Evolutionary conservation across 2,888 invertebrate species (phyloP), one percentile per base, ranked within the genome.

Genomic region (Drosophila atripex): DNA sequence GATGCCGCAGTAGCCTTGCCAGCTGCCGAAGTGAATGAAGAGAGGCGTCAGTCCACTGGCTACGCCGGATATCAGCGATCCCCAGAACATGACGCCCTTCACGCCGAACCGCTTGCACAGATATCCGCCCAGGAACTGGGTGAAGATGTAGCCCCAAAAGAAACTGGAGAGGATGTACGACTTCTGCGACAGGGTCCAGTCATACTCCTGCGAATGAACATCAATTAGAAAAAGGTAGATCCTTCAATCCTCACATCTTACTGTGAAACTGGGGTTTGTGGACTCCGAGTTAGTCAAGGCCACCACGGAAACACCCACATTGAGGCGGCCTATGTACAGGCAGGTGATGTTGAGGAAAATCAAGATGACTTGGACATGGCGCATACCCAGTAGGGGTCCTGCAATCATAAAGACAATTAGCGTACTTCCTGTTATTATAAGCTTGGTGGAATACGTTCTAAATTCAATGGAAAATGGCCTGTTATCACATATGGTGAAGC

Each of bases 111-210:
- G 92, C 71, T 94, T 94, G 57, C 87, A 82, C 51, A 97, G 89
- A 77, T 94, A 93, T 0, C 95, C 95, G 0, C 94, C 94, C 0
- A 94, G 93, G 9, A 94, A 89, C 75, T 93, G 92, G 74, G 93
- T 93, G 6, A 95, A 75, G 1, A 95, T 92, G 87, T 96, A 96
- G 3, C 96, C 96, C 95, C 95, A 95, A 89, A 94, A 95, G 91
- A 95, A 95, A 0, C 95, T 94, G 1, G 95, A 95, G 5, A 95
- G 90, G 12, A 95, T 92, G 53, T 93, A 89, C 0, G 93, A 91
- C 65, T 93, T 93, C 32, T 93, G 92, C 16, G 90, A 83, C 68
- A 92, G 88, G 18, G 92, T 93, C 94, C 92, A 71, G 89, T 91
- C 75, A 55, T 82, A 87, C 71, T 87, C 88, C 90, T 90, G 11